A percentile compares a stretch with the other conserved stretches of the same genome.
Evolutionary conservation across 2,113 vertebrate genomes (phyloP).

Genomic region (Hymenochirus boettgeri): DNA sequence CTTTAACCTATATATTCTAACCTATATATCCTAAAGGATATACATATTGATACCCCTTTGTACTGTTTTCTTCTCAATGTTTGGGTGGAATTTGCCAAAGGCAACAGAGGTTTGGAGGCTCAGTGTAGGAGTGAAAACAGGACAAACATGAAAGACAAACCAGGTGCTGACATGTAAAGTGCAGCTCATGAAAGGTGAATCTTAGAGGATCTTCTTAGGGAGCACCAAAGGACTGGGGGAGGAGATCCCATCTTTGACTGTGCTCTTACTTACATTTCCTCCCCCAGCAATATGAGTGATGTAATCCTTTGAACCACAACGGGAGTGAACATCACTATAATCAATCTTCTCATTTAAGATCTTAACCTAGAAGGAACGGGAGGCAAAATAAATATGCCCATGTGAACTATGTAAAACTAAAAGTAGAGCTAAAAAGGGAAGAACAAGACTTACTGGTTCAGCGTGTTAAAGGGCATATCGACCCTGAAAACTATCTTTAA

Average conservation of each 20-base stretch:
- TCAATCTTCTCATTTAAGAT: slow-evolving; percentile 93
- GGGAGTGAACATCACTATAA: slow-evolving; percentile 81
- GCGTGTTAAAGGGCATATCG: no score
- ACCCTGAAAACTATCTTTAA: no score
- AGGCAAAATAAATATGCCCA: slow-evolving; percentile 47
- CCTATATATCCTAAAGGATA: no score
- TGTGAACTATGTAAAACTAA: not conserved
- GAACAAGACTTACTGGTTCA: no score
- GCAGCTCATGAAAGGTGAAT: slow-evolving; percentile 39
- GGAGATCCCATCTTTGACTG: slow-evolving; percentile 43
- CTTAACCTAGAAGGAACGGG: slow-evolving; percentile 84
- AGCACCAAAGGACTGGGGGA: slow-evolving; percentile 42
- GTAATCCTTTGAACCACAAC: slow-evolving; percentile 91
- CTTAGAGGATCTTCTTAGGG: slow-evolving; percentile 26
- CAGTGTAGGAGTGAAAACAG: slow-evolving; percentile 31
- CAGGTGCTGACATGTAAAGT: slow-evolving; percentile 28
- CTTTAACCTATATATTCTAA: no score
- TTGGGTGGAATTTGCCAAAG: slow-evolving; percentile 7
- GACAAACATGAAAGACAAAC: slow-evolving; percentile 28
- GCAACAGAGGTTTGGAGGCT: slow-evolving; percentile 39
- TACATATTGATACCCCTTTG: no score
- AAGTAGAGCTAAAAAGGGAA: no score
- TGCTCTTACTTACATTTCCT: slow-evolving; percentile 83
- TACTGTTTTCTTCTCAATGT: no score
- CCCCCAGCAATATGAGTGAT: slow-evolving; percentile 79